phyloP scores from a whole-genome alignment of 2,888 invertebrate species.

The Caenorhabditis doughertyi region DNA sequence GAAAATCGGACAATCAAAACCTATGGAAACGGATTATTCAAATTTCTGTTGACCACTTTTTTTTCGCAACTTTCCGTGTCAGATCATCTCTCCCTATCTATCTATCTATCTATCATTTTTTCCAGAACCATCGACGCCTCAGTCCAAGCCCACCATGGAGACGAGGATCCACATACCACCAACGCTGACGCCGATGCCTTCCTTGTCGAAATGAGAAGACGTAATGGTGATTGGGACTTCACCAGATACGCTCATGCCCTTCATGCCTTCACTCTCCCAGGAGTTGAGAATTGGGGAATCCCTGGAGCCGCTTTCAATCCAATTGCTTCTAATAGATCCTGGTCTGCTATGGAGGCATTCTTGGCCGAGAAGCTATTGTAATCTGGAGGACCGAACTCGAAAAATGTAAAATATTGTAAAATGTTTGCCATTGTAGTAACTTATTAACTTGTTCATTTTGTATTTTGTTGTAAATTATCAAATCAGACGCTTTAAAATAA shows the following conservation, averaged over 20 bases:
- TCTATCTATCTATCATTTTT: background rate
- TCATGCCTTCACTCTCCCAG: slow-evolving; percentile 75
- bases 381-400: background rate
- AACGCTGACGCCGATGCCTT: slow-evolving; percentile 64
- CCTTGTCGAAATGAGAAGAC: slow-evolving; percentile 71
- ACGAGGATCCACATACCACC: slow-evolving; percentile 72
- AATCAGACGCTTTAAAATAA: background rate
- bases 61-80: no score
- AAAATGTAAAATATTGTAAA: background rate
- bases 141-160: slow-evolving; percentile 75
- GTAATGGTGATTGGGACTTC: slow-evolving; percentile 75
- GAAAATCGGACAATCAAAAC: background rate
- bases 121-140: slow-evolving; percentile 51
- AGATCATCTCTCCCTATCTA: background rate
- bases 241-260: slow-evolving; percentile 73
- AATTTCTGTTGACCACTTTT: background rate
- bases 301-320: slow-evolving; percentile 71
- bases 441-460: slow-evolving; percentile 17
- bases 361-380: slow-evolving; percentile 65
- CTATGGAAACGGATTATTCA: background rate
- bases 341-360: slow-evolving; percentile 73
- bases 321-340: slow-evolving; percentile 69
- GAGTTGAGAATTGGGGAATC: slow-evolving; percentile 62
- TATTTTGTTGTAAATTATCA: background rate
- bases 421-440: background rate